Conservation (phyloP, 53 echinoderm and acorn worm genomes). For the Astropecten irregularis region DNA sequence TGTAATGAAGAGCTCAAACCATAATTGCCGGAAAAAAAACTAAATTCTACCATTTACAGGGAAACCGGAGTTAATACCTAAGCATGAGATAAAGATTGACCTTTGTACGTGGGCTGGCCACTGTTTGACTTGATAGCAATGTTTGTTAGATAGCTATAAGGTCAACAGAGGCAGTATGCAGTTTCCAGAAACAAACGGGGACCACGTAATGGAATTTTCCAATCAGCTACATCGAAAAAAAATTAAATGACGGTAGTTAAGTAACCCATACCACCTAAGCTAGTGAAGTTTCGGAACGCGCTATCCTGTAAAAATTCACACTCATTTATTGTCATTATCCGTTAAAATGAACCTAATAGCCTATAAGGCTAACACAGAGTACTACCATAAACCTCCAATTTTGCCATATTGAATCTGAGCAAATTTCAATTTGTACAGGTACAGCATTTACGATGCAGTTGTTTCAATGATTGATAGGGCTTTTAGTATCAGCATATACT, state of each 20-base stretch:
- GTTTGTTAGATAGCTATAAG: neutral
- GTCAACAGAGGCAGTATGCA: neutral
- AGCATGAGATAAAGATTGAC: neutral
- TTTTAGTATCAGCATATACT: too few relatives aligned
- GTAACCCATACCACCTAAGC: neutral
- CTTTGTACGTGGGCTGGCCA: constrained; percentile 7
- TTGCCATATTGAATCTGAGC: neutral
- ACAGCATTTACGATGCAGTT: too few relatives aligned
- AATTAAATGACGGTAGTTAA: neutral
- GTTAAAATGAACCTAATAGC: neutral
- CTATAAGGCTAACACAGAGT: neutral
- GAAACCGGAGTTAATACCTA: constrained; percentile 11
- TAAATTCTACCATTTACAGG: neutral
- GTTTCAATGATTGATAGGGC: too few relatives aligned
- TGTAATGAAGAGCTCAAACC: neutral
- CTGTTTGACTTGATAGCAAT: neutral
- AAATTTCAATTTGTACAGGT: too few relatives aligned
- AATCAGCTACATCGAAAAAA: neutral
- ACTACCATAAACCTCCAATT: neutral
- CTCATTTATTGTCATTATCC: neutral
- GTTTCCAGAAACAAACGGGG: neutral
- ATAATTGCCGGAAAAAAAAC: neutral
- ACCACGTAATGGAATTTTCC: neutral
- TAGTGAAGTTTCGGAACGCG: neutral
- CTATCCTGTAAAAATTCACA: neutral